Evolutionary conservation across 2,113 vertebrate genomes (phyloP).

Genomic region (Oryzias curvinotus): DNA sequence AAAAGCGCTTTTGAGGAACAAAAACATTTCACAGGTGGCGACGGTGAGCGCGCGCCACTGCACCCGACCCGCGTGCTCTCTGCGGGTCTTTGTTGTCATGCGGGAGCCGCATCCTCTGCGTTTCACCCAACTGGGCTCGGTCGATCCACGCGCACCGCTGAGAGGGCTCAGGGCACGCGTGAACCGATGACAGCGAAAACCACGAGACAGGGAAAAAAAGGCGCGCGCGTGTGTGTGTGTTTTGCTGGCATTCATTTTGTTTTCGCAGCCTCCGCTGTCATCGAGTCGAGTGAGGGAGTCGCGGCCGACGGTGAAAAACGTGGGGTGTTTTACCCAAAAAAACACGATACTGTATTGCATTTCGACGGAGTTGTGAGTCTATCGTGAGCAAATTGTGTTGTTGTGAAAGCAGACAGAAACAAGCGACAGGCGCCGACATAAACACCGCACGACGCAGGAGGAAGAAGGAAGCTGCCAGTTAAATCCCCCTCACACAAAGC

Average conservation of each 20-base stretch:
- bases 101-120: not conserved
- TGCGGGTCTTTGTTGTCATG: conserved; percentile 63
- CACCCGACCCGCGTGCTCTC: not conserved
- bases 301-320: conserved; percentile 37
- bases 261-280: conserved; percentile 49
- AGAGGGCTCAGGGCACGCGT: not conserved
- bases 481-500: conserved; percentile 77
- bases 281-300: conserved; percentile 20
- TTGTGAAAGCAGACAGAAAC: no score
- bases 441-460: conserved; percentile 64
- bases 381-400: not conserved
- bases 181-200: conserved; percentile 15
- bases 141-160: no score
- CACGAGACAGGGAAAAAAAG: not conserved
- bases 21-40: not conserved
- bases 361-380: conserved; percentile 12
- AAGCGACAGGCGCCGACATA: conserved; percentile 20
- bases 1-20: not conserved
- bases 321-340: not conserved
- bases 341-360: not conserved
- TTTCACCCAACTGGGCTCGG: no score
- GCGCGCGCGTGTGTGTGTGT: not conserved
- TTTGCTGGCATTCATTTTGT: conserved; percentile 34
- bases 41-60: not conserved
- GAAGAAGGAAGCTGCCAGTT: conserved; percentile 73